A percentile compares a stretch with the other conserved stretches of the same genome.
Conservation (phyloP, 2,888 invertebrate species). For the Sarcophaga carnaria region DNA sequence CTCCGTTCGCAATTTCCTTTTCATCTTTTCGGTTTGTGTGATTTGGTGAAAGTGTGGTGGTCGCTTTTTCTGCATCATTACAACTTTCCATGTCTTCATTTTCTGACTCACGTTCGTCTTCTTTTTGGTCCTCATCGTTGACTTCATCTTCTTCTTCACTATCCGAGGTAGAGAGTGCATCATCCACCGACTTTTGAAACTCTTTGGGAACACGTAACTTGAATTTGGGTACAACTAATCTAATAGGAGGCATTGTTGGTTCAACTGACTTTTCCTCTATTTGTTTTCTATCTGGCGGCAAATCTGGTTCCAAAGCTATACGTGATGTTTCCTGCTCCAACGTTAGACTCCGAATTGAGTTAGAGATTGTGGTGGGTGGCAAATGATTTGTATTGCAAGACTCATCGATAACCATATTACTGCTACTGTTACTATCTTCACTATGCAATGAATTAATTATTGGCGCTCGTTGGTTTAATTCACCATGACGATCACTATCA, state of each 20-base stretch:
- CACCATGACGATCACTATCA: conserved; percentile 59
- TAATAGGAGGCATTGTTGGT: conserved; percentile 36
- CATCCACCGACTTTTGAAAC: conserved; percentile 82
- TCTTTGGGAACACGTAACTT: conserved; percentile 87
- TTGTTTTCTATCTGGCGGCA: conserved; percentile 53
- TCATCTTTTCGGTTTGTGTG: background rate
- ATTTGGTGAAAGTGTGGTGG: background rate
- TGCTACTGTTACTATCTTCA: conserved; percentile 74
- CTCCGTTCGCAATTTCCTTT: conserved; percentile 14
- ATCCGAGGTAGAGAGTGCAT: conserved; percentile 80
- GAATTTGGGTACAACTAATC: conserved; percentile 85
- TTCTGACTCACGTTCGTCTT: conserved; percentile 18
- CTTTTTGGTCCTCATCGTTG: conserved; percentile 70
- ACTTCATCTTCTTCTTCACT: conserved; percentile 76
- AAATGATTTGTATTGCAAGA: conserved; percentile 70
- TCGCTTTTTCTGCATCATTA: background rate
- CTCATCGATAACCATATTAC: conserved; percentile 75
- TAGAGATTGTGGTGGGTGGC: conserved; percentile 20
- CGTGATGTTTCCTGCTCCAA: conserved; percentile 20
- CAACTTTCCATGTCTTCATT: conserved; percentile 25
- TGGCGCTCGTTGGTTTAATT: conserved; percentile 42
- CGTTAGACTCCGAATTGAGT: background rate
- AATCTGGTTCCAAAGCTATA: conserved; percentile 41
- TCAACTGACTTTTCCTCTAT: background rate
- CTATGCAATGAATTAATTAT: conserved; percentile 60